phyloP scores from a whole-genome alignment of 2,888 invertebrate species.

The Phytoseiulus persimilis region DNA sequence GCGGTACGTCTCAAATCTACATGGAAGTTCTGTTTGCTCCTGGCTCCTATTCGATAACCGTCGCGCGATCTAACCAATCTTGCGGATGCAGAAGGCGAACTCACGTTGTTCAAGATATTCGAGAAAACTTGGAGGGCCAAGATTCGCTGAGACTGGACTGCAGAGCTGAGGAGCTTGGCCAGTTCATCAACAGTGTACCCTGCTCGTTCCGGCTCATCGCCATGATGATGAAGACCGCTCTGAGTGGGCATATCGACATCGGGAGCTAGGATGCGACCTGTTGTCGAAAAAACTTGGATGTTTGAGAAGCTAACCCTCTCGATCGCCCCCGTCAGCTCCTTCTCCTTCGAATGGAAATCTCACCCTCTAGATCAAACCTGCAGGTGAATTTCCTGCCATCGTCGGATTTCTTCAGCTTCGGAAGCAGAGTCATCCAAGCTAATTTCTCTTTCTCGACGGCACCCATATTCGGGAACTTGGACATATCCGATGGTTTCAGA shows the following conservation, averaged over 20 bases:
- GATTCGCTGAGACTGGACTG: constrained; percentile 71
- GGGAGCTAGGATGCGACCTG: constrained; percentile 64
- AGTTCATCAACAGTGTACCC: constrained; percentile 84
- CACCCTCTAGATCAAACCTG: constrained; percentile 8
- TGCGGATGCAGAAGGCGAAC: no score
- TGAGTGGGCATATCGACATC: constrained; percentile 58
- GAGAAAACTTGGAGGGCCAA: constrained; percentile 70
- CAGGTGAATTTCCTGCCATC: not conserved
- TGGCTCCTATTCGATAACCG: no score
- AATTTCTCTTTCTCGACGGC: constrained; percentile 75
- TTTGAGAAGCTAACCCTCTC: no score
- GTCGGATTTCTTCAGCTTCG: constrained; percentile 49
- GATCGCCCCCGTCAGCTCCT: no score
- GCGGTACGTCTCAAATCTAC: no score
- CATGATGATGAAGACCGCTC: constrained; percentile 76
- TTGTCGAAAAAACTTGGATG: constrained; percentile 7
- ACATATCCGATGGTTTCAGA: constrained; percentile 54
- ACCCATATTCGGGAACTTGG: constrained; percentile 76
- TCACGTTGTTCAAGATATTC: constrained; percentile 58
- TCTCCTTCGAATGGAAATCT: no score
- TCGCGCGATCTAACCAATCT: no score
- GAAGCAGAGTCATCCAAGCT: constrained; percentile 73
- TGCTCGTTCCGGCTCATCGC: constrained; percentile 70
- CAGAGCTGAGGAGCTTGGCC: constrained; percentile 63
- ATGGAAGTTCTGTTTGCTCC: no score